Evolutionary conservation across 2,113 vertebrate genomes (phyloP), one percentile per base, ranked within the genome.

Genomic region (Nicator chloris): DNA sequence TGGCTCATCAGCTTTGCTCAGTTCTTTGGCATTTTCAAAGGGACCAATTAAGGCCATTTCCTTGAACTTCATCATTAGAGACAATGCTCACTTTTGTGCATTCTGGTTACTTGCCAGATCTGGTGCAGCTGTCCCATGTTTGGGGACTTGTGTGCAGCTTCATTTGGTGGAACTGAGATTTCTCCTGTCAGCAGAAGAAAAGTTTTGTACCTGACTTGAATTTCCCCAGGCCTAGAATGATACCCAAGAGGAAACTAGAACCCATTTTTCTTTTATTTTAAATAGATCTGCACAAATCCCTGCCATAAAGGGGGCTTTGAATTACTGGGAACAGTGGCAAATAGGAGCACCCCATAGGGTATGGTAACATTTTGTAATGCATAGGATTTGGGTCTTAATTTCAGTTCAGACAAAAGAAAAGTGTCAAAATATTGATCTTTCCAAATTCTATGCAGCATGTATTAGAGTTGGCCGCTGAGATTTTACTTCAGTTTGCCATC

Each of bases 401-500:
- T 82, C 49, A 78, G 16, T 39, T 81, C 44, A 93, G 53, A 33
- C 42, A 61, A 88, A 86, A 78, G 37, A 83, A 94, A 95, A 22
- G 13, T 94, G 79, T 93, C 68, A 96, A 95, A 96, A 96, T 90
- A 91, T 53, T 95, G 82, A 56, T 54, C 69, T 96, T 95, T 84
- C 65, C 33, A 84, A 86, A 79, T 23, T 88, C n/a, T 28, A 21
- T 63, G 28, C 47, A 71, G 27, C 47, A 33, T 24, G 5, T 57
- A 42, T 81, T 88, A 71, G 40, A 88, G 44, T 33, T 88, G 60
- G 47, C 63, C 5, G 2, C 50, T 73, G 78, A 65, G 42, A 64
- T 76, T 82, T 84, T 60, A 20, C 51, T 68, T 85, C 44, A 59
- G 59, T 56, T 63, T 78, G 14, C 49, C 49, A 56, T 71, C 40